phyloP scores from a whole-genome alignment of 2,113 vertebrate species.

The Arizona elegans region DNA sequence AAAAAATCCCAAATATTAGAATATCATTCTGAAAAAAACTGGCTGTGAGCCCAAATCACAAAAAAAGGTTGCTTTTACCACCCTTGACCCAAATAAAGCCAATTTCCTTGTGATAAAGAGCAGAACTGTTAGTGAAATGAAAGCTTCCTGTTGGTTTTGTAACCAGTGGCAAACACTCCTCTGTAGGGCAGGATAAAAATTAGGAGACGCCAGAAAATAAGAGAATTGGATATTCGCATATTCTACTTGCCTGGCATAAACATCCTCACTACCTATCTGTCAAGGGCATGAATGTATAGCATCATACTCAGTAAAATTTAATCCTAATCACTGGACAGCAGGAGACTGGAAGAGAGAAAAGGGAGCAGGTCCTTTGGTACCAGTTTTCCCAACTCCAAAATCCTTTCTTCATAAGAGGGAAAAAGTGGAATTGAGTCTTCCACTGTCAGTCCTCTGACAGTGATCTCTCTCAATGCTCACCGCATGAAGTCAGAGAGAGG shows the following conservation, averaged over 20 bases:
- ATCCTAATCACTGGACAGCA: background rate
- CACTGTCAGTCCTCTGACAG: background rate
- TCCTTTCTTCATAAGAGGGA: background rate
- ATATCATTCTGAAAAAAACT: background rate
- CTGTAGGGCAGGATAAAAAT: background rate
- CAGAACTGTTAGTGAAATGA: background rate
- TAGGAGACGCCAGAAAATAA: background rate
- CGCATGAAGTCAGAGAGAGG: background rate
- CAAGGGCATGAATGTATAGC: background rate
- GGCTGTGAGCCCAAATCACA: background rate
- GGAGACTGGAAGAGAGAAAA: background rate
- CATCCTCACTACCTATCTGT: background rate
- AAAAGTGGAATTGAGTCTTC: background rate
- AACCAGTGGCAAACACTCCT: too few relatives aligned
- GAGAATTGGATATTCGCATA: background rate
- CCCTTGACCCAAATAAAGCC: background rate
- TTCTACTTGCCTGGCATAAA: background rate
- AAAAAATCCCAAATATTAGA: background rate
- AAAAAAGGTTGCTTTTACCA: background rate
- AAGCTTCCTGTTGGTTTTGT: background rate
- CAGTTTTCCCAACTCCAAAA: background rate
- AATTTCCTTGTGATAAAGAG: background rate
- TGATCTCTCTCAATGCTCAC: background rate
- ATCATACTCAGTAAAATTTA: background rate
- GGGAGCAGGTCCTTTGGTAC: background rate